Conservation (phyloP, 1,140 invertebrate genomes). For the Mercenaria mercenaria region DNA sequence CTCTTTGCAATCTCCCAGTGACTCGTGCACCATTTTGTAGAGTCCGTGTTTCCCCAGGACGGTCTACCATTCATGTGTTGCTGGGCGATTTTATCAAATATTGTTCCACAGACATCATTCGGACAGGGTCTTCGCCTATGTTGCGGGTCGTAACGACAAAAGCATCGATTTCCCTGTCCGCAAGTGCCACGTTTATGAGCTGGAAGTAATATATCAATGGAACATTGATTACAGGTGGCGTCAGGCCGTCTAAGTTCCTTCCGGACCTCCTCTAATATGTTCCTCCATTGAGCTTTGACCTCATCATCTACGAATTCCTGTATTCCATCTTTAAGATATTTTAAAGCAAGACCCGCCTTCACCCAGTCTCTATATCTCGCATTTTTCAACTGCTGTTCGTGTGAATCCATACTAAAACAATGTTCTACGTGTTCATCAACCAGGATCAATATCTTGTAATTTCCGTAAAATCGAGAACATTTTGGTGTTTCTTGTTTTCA, state of each 20-base stretch:
- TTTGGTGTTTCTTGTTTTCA: no score
- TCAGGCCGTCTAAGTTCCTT: not conserved
- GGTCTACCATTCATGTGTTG: not conserved
- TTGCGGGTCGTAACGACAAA: not conserved
- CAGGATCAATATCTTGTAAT: no score
- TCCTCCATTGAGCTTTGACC: not conserved
- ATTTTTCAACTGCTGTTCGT: not conserved
- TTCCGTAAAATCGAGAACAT: no score
- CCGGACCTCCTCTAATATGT: not conserved
- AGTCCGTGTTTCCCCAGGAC: no score
- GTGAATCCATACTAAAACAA: not conserved
- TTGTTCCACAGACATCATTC: not conserved
- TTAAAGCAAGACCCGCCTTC: not conserved
- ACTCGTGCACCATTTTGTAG: not conserved
- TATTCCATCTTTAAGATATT: not conserved
- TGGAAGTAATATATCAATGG: not conserved
- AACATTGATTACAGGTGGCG: not conserved
- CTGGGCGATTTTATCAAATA: not conserved
- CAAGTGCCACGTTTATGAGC: no score
- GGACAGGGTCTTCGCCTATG: not conserved
- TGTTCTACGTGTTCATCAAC: no score
- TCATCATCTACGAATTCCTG: not conserved
- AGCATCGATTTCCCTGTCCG: no score
- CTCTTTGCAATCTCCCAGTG: not conserved
- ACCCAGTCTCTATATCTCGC: not conserved